Base-by-base conservation (phyloP, 1,140 invertebrate genomes). In the Pollicipes pollicipes region DNA sequence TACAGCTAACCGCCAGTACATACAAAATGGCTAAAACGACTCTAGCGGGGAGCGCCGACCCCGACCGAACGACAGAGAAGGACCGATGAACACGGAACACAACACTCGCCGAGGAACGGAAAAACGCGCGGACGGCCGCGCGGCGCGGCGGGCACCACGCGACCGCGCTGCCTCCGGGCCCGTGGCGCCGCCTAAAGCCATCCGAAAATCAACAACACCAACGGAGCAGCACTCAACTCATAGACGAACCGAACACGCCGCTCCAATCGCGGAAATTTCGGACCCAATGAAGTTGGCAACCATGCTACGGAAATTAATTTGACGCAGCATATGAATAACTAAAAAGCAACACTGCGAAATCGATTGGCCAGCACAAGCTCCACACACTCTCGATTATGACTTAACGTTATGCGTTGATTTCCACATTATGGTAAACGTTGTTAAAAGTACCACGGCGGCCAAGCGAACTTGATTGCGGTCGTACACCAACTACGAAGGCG, bases 21-120 rank as follows among this genome's bases (percentile, higher is more conserved):
- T 58, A 58, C 45, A 58, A 58, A 58, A 58, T 58, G 45, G 45
- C 45, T 58, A 58, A 58, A 58, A 58, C 45, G 45, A 58, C 45
- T 58, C 45, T 58, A 58, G 45, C 45, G 45, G 45, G 32, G 45
- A 58, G 45, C 45, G 45, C 45, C 21, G 45, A 21, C 45, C 45
- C 45, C 45, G 45, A 58, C 45, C 45, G 45, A 58, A 58, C 45
- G 45, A 58, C 45, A 58, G 45, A 58, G 13, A 58, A 21, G 45
- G 45, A 58, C 45, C 13, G 45, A 58, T 10, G 45, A 58, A 58
- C 45, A 58, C 45, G 6, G 13, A 58, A 58, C 45, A 58, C 45
- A 58, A 24, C 45, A 58, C 45, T 58, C 45, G 45, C 45, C 24
- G 45, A 58, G 45, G 45, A 58, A 58, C 45, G 24, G 10, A 58